Percentiles rank a stretch among this genome's conserved stretches.
Evolutionary conservation across 2,113 vertebrate species (phyloP).

Genomic region (Ia io): DNA sequence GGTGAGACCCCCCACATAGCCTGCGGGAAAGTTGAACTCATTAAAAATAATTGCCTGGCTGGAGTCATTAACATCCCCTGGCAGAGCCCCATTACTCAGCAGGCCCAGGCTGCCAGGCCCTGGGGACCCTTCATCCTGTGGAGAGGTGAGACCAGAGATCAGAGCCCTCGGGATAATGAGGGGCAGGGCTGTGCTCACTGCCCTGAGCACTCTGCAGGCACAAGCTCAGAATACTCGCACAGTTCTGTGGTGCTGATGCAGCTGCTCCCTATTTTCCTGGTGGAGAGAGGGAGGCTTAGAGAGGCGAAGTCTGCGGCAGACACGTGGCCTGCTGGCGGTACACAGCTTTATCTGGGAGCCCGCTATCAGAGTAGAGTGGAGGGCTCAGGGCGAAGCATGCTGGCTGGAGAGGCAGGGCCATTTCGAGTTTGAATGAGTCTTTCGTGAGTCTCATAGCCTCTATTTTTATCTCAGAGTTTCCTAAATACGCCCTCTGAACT

Average conservation of each 20-base stretch:
- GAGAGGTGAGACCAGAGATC: background rate
- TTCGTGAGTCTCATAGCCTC: background rate
- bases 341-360: background rate
- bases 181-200: accelerated
- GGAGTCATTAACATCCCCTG: background rate
- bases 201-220: background rate
- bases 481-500: background rate
- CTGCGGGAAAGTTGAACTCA: background rate
- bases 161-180: background rate
- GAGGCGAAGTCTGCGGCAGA: background rate
- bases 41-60: slow-evolving; percentile 65
- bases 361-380: background rate
- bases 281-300: background rate
- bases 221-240: accelerated
- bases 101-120: background rate
- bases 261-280: accelerated
- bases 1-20: background rate
- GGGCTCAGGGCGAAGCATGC: background rate
- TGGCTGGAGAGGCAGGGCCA: background rate
- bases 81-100: background rate
- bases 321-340: no score
- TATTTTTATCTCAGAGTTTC: background rate
- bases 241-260: background rate
- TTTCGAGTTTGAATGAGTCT: background rate
- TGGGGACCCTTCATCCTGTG: background rate